These are phyloP conservation scores for Portevinia maculata DNA, from an alignment of 2,888 invertebrate species.

Conservation along the genomic window DNA sequence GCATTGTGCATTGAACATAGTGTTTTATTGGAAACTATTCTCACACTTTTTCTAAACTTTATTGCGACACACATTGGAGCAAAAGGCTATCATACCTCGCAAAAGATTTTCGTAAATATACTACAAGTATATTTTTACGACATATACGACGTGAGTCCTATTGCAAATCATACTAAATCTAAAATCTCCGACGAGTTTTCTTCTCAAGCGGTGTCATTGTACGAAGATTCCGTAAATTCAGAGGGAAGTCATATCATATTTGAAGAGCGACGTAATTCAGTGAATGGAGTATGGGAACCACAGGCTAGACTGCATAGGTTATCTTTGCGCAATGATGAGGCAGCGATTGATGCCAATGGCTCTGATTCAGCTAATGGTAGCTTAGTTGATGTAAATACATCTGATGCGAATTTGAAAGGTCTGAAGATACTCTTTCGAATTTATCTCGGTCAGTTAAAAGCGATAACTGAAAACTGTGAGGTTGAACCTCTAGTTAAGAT, in stretches of 20 bases:
- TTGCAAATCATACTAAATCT: slow-evolving; percentile 72
- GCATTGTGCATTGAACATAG: slow-evolving; percentile 80
- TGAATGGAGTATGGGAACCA: slow-evolving; percentile 57
- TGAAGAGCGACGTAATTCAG: slow-evolving; percentile 66
- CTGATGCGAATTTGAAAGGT: slow-evolving; percentile 82
- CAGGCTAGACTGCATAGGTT: slow-evolving; percentile 41
- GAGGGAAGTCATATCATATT: slow-evolving; percentile 68
- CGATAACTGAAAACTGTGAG: slow-evolving; percentile 75
- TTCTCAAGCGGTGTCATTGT: slow-evolving; percentile 55
- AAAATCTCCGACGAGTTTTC: slow-evolving; percentile 67
- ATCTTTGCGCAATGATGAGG: slow-evolving; percentile 50
- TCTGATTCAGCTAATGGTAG: slow-evolving; percentile 66
- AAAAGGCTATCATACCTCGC: slow-evolving; percentile 83
- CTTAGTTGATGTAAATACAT: slow-evolving; percentile 62
- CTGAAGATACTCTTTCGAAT: slow-evolving; percentile 86
- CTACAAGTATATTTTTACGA: slow-evolving; percentile 84
- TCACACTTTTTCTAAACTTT: slow-evolving; percentile 86
- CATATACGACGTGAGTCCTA: slow-evolving; percentile 79
- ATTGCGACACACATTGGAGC: slow-evolving; percentile 87
- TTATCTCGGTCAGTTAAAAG: slow-evolving; percentile 84
- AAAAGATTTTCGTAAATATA: slow-evolving; percentile 83
- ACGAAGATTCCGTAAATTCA: slow-evolving; percentile 64
- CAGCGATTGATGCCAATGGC: slow-evolving; percentile 26
- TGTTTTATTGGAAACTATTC: slow-evolving; percentile 80
- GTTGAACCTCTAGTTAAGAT: slow-evolving; percentile 40